Base-by-base conservation (phyloP, 2,888 invertebrate species). In the Drosophila bunnanda region DNA sequence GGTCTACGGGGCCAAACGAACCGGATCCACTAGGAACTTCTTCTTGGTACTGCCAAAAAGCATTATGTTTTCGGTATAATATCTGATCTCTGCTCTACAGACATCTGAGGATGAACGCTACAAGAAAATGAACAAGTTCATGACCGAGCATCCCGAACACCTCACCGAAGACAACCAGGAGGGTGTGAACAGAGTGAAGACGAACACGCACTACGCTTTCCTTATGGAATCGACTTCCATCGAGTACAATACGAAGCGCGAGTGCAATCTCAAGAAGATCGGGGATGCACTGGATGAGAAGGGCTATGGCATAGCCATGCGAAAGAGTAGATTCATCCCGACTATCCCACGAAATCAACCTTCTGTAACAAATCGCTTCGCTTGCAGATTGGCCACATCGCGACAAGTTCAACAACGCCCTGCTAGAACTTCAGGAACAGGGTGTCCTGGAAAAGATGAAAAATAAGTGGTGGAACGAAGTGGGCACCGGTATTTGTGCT, bases 391-490 rank as follows among this genome's bases (percentile, higher is more conserved):
- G 90, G 88, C 89, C 90, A 4, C 97, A 96, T 92, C 94, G 96
- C 39, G 95, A 96, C 87, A 94, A 94, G 61, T 93, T 98, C 65
- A 97, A 96, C 89, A 94, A 96, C 79, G 97, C 96, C 46, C 94
- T 98, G 73, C 93, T 98, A 72, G 95, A 95, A 88, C 93, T 98
- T 53, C 98, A 98, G 93, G 98, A 98, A 93, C 94, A 94, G 48
- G 97, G 97, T 38, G 94, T 94, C 67, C 93, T 98, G 72, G 95
- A 95, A 17, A 93, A 94, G 80, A 93, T 98, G 93, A 97, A 97
- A 92, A 94, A 95, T 75, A 96, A 95, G 91, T 98, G 98, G 98
- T 98, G 98, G 98, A 96, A 96, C 86, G 96, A 97, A 92, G 95
- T 95, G 90, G 93, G 95, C 81, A 96, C 95, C 20, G 95, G 95